Conservation (phyloP, 1,140 invertebrate genomes). For the Batillaria attramentaria region DNA sequence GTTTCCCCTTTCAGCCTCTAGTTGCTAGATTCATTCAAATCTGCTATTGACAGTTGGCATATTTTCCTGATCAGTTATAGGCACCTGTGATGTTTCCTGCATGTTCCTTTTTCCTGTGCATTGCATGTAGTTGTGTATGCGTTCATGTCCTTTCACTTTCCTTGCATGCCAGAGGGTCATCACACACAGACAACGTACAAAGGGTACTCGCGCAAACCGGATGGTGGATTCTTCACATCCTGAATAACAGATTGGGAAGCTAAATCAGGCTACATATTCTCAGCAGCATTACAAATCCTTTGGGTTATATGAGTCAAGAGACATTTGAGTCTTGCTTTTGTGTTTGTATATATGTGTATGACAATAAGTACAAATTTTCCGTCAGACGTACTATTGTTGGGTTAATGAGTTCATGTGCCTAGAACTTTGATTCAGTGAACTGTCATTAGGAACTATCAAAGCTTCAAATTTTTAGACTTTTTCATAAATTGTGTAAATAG, state of each 20-base stretch:
- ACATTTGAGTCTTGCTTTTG: slow-evolving; percentile 3
- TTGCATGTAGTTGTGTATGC: slow-evolving; percentile 28
- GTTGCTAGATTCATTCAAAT: too few relatives aligned
- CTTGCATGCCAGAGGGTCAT: slow-evolving; percentile 67
- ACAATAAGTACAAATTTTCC: neutral
- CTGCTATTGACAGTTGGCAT: too few relatives aligned
- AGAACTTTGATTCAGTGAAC: too few relatives aligned
- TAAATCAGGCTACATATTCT: slow-evolving; percentile 16
- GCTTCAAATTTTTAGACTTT: too few relatives aligned
- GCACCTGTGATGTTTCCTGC: too few relatives aligned
- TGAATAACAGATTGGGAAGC: slow-evolving; percentile 42
- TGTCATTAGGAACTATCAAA: too few relatives aligned
- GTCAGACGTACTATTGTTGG: neutral
- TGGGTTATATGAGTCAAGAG: neutral
- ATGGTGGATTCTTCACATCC: slow-evolving; percentile 70
- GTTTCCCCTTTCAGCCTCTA: too few relatives aligned
- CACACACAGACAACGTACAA: slow-evolving; percentile 71
- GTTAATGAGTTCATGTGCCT: too few relatives aligned
- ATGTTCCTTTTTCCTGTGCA: slow-evolving; percentile 22
- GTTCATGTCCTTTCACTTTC: too few relatives aligned
- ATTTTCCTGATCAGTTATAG: too few relatives aligned
- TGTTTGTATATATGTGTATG: neutral
- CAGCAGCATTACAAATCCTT: neutral
- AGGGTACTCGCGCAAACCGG: slow-evolving; percentile 70
- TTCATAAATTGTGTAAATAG: too few relatives aligned